Evolutionary conservation across 2,888 invertebrate species (phyloP).

Genomic region (Listrodromus nycthemerus): DNA sequence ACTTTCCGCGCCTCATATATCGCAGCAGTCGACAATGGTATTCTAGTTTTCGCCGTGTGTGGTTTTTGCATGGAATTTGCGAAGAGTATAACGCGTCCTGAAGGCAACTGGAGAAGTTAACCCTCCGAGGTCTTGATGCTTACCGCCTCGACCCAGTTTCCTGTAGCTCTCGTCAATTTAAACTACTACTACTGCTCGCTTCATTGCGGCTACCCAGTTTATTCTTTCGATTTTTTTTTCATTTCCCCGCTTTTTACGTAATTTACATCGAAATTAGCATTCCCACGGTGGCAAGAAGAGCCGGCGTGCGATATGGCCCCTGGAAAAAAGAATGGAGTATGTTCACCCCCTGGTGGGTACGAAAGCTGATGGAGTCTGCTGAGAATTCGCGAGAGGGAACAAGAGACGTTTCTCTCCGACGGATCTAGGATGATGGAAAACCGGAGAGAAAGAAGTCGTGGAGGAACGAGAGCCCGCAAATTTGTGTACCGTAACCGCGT

Average conservation of each 20-base stretch:
- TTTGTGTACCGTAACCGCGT: conserved; percentile 14
- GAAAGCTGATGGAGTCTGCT: conserved; percentile 27
- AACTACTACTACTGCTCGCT: background rate
- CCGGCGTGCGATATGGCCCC: conserved; percentile 66
- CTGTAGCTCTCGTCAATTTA: conserved; percentile 17
- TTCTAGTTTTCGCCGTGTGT: conserved; percentile 36
- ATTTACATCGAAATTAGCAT: conserved; percentile 75
- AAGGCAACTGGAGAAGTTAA: background rate
- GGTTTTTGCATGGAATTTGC: conserved; percentile 22
- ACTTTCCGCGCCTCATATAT: conserved; percentile 34
- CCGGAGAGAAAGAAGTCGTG: conserved; percentile 32
- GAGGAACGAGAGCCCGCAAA: conserved; percentile 29
- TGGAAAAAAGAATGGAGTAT: conserved; percentile 39
- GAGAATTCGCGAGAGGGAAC: conserved; percentile 31
- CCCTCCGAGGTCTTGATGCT: background rate
- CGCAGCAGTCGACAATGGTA: conserved; percentile 12
- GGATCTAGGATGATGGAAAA: conserved; percentile 50
- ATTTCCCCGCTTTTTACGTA: conserved; percentile 29
- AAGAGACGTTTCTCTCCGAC: conserved; percentile 45
- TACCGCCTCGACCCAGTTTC: conserved; percentile 19
- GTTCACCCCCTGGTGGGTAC: conserved; percentile 16
- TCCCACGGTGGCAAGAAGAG: conserved; percentile 56
- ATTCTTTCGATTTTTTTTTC: background rate
- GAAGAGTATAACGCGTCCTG: background rate
- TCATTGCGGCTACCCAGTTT: conserved; percentile 5